These are phyloP conservation scores for Antrozous pallidus DNA, from an alignment of 2,797 vertebrate genomes.

Conservation along the genomic window DNA sequence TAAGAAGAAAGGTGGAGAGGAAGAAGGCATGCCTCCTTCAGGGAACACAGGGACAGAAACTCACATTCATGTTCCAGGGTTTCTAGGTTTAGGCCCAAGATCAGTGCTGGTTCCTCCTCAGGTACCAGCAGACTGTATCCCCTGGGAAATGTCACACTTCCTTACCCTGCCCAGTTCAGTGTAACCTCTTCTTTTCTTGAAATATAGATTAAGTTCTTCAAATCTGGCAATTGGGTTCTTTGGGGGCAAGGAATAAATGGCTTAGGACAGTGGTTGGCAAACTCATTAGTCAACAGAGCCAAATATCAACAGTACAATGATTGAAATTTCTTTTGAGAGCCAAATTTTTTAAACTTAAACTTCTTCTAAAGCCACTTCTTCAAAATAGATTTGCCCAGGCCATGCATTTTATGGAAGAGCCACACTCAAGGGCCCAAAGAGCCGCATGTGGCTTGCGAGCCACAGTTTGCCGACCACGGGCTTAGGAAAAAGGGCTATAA, in stretches of 20 bases:
- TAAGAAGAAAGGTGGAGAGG: conserved; percentile 28
- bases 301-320: no score
- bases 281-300: no score
- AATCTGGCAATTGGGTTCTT: not conserved
- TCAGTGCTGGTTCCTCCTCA: not conserved
- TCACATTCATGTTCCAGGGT: not conserved
- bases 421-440: no score
- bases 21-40: not conserved
- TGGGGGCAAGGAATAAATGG: not conserved
- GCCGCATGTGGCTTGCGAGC: no score
- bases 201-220: conserved; percentile 15
- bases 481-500: not conserved
- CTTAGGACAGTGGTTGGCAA: no score
- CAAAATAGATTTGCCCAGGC: no score
- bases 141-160: not conserved
- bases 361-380: no score
- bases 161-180: not conserved
- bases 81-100: not conserved
- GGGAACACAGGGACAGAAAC: not conserved
- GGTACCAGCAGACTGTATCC: not conserved
- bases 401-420: no score
- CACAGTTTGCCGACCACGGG: no score
- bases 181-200: not conserved
- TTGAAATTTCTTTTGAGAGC: no score
- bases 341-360: no score